phyloP scores from a whole-genome alignment of 2,888 invertebrate species.

The Venusia cambrica region DNA sequence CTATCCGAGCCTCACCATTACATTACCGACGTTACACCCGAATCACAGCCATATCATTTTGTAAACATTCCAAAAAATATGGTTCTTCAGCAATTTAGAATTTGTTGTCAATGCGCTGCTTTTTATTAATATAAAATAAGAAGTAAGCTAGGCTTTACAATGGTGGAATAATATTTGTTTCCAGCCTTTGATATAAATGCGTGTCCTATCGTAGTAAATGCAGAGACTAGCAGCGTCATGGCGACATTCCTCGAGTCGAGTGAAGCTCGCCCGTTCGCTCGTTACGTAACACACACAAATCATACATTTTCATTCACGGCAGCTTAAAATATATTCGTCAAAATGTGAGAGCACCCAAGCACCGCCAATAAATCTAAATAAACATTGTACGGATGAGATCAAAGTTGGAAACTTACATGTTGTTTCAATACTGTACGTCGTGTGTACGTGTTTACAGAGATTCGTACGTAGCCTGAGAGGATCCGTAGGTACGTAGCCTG shows the following conservation, averaged over 20 bases:
- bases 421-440: conserved; percentile 17
- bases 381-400: conserved; percentile 57
- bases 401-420: conserved; percentile 50
- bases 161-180: conserved; percentile 5
- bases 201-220: conserved; percentile 40
- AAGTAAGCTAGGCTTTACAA: background rate
- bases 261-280: conserved; percentile 1
- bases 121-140: conserved; percentile 6
- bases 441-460: conserved; percentile 28
- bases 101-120: conserved; percentile 5
- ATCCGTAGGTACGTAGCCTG: conserved; percentile 40
- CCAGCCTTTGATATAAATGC: conserved; percentile 30
- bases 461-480: conserved; percentile 39
- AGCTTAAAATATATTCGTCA: conserved; percentile 29
- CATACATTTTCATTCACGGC: conserved; percentile 9
- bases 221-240: conserved; percentile 45
- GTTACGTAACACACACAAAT: conserved; percentile 13
- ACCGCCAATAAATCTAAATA: conserved; percentile 47
- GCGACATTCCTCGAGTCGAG: background rate
- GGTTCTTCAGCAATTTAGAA: conserved; percentile 21
- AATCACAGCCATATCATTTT: conserved; percentile 67
- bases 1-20: no score
- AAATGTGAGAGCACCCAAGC: conserved; percentile 55
- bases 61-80: conserved; percentile 58
- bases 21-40: conserved; percentile 45